Evolutionary conservation across 2,113 vertebrate species (phyloP), one percentile per base, ranked within the genome.

Genomic region (Pao palembangensis): DNA sequence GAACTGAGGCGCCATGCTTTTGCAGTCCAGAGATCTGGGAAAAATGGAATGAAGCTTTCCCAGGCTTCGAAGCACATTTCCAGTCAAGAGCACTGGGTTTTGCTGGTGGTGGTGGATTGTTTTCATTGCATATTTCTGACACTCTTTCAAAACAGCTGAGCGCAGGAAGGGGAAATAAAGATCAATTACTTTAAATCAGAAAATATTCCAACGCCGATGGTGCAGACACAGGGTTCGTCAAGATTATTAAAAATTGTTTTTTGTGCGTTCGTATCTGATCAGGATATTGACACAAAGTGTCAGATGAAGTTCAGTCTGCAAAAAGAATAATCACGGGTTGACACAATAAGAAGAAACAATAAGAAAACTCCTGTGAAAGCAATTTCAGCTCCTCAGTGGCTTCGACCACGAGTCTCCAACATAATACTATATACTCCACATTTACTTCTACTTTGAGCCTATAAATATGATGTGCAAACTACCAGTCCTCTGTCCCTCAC

Each of bases 21-120:
- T 38, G 34, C 8, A 6, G 11, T 12, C 50, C 73, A 78, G 59
- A 28, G 17, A 25, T 64, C 61, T 57, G 21, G 47, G 51, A 58
- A 34, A 63, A 61, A 38, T 48, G 31, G 38, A 46, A 18, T n/a
- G 16, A 6, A 25, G 3, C 11, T 8, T 12, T 38, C 34, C 34
- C 34, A 11, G 34, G 34, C 8, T 8, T 11, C 11, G 71, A 53
- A 51, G 38, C 43, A 31, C 6, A 46, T 16, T 6, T 38, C 34
- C 34, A 38, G 34, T 38, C 34, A 10, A 38, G 34, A 38, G 34
- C 8, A 38, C 34, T 10, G 34, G 34, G 34, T 2, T 38, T 12
- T 10, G 11, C 34, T 38, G 34, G 34, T 8, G 3, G 34, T 12
- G 34, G 34, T 31, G 42, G 59, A 20, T 20, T 23, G 41, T 21